Conservation (phyloP, 2,888 invertebrate genomes). For the Agrotis segetum region DNA sequence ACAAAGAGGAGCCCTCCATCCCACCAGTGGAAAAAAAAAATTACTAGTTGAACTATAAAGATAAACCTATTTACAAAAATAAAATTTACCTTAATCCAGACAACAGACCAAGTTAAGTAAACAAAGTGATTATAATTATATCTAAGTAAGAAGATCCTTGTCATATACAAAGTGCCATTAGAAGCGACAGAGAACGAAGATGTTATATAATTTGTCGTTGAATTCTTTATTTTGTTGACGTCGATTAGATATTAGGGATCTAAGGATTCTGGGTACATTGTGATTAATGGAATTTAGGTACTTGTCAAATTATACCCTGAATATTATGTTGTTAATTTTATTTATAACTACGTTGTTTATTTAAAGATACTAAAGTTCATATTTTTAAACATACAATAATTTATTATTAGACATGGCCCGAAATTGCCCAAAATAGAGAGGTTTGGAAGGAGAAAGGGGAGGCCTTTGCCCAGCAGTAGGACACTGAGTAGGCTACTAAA, state of each 20-base stretch:
- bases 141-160: conserved; percentile 25
- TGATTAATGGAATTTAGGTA: conserved; percentile 17
- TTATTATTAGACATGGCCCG: too few relatives aligned
- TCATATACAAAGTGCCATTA: conserved; percentile 35
- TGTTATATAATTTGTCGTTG: conserved; percentile 35
- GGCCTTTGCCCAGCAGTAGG: too few relatives aligned
- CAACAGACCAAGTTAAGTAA: background rate
- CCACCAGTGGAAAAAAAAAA: background rate
- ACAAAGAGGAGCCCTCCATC: background rate
- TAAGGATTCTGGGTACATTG: background rate
- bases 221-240: conserved; percentile 43
- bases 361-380: too few relatives aligned
- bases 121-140: conserved; percentile 23
- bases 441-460: too few relatives aligned
- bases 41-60: background rate
- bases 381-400: too few relatives aligned
- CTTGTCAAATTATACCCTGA: background rate
- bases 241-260: conserved; percentile 23
- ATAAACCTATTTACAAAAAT: background rate
- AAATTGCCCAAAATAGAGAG: too few relatives aligned
- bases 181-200: background rate
- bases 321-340: background rate
- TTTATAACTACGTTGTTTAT: background rate
- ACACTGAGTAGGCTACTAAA: too few relatives aligned
- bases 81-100: background rate